Conservation (phyloP, 1,140 invertebrate genomes). For the Caenorhabditis latens region DNA sequence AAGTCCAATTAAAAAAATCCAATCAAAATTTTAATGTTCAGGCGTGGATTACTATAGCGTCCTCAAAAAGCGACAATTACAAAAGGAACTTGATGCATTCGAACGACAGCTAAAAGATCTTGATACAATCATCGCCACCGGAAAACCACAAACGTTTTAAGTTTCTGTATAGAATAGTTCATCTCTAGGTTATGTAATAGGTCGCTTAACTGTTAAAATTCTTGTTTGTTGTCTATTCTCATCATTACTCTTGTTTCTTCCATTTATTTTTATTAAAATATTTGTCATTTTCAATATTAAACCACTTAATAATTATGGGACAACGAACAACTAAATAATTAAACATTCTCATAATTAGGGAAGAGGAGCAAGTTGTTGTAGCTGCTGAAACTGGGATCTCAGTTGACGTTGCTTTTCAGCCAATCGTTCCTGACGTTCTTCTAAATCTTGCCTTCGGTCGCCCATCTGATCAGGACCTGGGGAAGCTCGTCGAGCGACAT, state of each 20-base stretch:
- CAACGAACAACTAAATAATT: conserved; percentile 45
- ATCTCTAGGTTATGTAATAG: conserved; percentile 24
- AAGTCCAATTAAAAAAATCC: too few relatives aligned
- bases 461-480: conserved; percentile 63
- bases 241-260: background rate
- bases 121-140: conserved; percentile 63
- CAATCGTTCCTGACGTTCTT: conserved; percentile 66
- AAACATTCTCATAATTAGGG: background rate
- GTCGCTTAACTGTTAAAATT: conserved; percentile 14
- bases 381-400: conserved; percentile 65
- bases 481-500: conserved; percentile 53
- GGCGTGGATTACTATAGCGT: conserved; percentile 72
- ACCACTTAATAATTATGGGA: background rate
- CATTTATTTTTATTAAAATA: conserved; percentile 40
- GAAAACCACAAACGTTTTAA: conserved; percentile 52
- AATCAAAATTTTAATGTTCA: background rate
- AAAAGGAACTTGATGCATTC: conserved; percentile 71
- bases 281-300: conserved; percentile 6
- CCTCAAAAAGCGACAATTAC: conserved; percentile 72
- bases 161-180: background rate
- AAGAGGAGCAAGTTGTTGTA: conserved; percentile 64
- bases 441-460: conserved; percentile 63
- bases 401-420: conserved; percentile 67
- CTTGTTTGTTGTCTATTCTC: conserved; percentile 33
- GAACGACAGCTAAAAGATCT: conserved; percentile 69